Conservation (phyloP, 2,797 vertebrate species). For the Mus minutoides region DNA sequence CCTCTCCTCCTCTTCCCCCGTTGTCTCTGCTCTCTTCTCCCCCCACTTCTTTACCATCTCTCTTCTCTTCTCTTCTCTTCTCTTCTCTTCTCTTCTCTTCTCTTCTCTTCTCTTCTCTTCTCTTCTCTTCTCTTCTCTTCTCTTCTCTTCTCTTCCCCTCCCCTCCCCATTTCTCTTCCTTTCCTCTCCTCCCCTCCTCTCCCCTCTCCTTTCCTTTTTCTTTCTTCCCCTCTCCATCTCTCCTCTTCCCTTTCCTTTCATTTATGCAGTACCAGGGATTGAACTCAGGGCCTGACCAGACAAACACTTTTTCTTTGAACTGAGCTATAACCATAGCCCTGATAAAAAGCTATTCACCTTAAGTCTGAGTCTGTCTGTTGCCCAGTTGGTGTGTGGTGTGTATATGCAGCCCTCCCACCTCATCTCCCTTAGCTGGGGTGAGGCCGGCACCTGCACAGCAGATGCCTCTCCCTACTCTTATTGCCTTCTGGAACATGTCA, state of each 20-base stretch:
- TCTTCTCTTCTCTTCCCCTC: accelerated
- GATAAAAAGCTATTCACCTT: background rate
- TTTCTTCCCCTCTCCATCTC: accelerated
- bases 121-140: accelerated
- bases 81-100: background rate
- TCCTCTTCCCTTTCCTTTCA: background rate
- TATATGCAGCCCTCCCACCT: background rate
- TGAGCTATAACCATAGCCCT: background rate
- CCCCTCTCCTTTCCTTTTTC: background rate
- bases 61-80: background rate
- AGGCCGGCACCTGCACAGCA: background rate
- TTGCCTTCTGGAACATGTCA: background rate
- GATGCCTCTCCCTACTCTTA: background rate
- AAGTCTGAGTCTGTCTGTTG: background rate
- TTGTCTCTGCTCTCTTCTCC: accelerated
- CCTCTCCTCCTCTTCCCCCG: background rate
- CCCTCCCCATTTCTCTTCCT: accelerated
- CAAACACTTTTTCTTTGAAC: background rate
- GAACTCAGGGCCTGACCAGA: background rate
- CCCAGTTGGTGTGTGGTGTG: background rate
- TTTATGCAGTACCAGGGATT: background rate
- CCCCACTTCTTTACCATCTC: accelerated
- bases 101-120: accelerated
- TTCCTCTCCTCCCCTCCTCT: background rate
- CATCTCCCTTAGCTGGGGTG: background rate